Base-by-base conservation (phyloP, 2,888 invertebrate genomes). In the Phortica magna region DNA sequence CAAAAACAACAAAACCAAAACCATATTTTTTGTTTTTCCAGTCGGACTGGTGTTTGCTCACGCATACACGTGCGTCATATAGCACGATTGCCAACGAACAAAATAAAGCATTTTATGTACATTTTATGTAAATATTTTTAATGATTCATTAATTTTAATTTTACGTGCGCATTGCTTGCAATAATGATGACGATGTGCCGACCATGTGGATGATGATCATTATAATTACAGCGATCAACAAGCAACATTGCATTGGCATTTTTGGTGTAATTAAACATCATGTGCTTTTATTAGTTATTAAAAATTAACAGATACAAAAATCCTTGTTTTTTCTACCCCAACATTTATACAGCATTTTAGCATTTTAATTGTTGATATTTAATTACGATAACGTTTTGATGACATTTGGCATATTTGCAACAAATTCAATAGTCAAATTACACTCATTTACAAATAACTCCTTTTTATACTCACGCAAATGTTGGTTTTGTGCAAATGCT, bases 141-240 rank as follows among this genome's bases (percentile, higher is more conserved):
- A 71, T 71, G 70, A 71, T 71, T 71, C 70, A 71, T 71, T 71
- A 71, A 71, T 71, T 71, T 71, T 71, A 71, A 71, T 71, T 71
- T 71, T 55, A 71, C 70, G 70, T 71, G 70, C 55, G n/a, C 70
- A 55, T 12, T 71, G 53, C 53, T 71, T 55, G 70, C 55, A 17
- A 9, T 43, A 41, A 12, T 48, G 48, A 43, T 67, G 67, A 41
- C n/a, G 67, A 17, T 42, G 67, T 19, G 68, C 39, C n/a, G 53
- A 55, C 48, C 12, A 17, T 42, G 67, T 1, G 14, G 14, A 67
- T 67, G 42, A 67, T 19, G 19, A 67, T 67, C 6, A 42, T 67
- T 6, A 31, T 67, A 17, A 42, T 67, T 31, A 31, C 42, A 22
- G 22, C 22, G 22, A 61, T 12, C 9, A 61, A 14, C 61, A 61